These are phyloP conservation scores for Hypomecis punctinalis DNA, from an alignment of 2,888 invertebrate species.

Conservation along the genomic window DNA sequence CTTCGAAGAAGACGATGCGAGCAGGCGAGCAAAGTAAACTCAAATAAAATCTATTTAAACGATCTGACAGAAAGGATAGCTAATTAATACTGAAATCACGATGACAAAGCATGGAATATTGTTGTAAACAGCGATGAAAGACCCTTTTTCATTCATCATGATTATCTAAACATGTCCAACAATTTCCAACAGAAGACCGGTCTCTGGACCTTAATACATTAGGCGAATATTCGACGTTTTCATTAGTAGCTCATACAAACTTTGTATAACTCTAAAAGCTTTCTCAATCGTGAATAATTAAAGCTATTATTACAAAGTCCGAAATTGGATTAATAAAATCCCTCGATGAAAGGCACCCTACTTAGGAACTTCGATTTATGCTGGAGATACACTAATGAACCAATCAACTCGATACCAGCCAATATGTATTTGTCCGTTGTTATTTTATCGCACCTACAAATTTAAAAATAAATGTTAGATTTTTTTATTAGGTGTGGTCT, in stretches of 20 bases:
- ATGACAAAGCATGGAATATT: constrained; percentile 26
- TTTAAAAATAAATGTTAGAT: too few species aligned
- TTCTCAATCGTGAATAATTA: constrained; percentile 77
- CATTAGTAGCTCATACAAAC: constrained; percentile 64
- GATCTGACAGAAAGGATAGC: constrained; percentile 8
- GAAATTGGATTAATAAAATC: constrained; percentile 72
- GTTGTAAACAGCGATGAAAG: constrained; percentile 25
- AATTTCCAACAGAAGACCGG: constrained; percentile 43
- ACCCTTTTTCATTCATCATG: constrained; percentile 50
- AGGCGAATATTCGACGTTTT: constrained; percentile 56
- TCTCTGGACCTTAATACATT: constrained; percentile 52
- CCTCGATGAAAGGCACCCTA: constrained; percentile 42
- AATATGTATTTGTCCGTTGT: neutral
- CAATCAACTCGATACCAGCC: neutral
- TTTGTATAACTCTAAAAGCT: constrained; percentile 70
- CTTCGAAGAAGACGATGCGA: constrained; percentile 24
- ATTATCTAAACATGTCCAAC: constrained; percentile 53
- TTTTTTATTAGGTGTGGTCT: too few species aligned
- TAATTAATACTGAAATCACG: constrained; percentile 25
- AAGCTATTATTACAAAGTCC: constrained; percentile 71
- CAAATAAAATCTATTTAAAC: constrained; percentile 17
- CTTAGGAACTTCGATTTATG: constrained; percentile 49
- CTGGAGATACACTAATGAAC: constrained; percentile 10
- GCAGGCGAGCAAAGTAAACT: constrained; percentile 11
- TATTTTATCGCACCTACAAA: too few species aligned